Evolutionary conservation across 2,888 invertebrate species (phyloP).

Genomic region (Patella ulyssiponensis): DNA sequence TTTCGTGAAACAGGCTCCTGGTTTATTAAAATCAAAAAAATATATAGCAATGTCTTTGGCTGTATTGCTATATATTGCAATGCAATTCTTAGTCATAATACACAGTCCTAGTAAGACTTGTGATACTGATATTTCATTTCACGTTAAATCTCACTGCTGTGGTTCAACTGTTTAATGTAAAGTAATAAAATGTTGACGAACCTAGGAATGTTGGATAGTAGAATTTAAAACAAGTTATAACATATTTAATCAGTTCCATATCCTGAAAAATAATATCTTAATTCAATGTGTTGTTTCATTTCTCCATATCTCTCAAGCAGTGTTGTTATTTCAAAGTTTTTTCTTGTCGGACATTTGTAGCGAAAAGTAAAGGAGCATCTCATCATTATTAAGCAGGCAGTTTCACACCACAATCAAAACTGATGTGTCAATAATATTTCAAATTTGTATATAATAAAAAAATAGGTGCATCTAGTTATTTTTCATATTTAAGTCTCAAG

Average conservation of each 20-base stretch:
- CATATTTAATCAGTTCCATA: constrained; percentile 89
- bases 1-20: too few relatives aligned
- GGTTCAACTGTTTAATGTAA: background rate
- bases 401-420: background rate
- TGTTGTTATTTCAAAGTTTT: background rate
- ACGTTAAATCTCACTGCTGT: too few relatives aligned
- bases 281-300: background rate
- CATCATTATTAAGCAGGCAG: background rate
- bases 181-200: constrained; percentile 47
- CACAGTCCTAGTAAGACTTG: too few relatives aligned
- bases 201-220: constrained; percentile 84
- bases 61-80: too few relatives aligned
- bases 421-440: too few relatives aligned
- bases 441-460: too few relatives aligned
- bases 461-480: too few relatives aligned
- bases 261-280: constrained; percentile 74
- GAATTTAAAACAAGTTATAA: constrained; percentile 87
- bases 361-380: background rate
- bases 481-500: background rate
- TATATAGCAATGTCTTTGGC: too few relatives aligned
- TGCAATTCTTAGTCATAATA: too few relatives aligned
- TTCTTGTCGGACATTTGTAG: background rate
- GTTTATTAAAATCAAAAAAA: too few relatives aligned
- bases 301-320: background rate
- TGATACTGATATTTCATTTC: too few relatives aligned